Evolutionary conservation across 2,113 vertebrate species (phyloP), one percentile per base, ranked within the genome.

Genomic region (Phalacrocorax brasilianus): DNA sequence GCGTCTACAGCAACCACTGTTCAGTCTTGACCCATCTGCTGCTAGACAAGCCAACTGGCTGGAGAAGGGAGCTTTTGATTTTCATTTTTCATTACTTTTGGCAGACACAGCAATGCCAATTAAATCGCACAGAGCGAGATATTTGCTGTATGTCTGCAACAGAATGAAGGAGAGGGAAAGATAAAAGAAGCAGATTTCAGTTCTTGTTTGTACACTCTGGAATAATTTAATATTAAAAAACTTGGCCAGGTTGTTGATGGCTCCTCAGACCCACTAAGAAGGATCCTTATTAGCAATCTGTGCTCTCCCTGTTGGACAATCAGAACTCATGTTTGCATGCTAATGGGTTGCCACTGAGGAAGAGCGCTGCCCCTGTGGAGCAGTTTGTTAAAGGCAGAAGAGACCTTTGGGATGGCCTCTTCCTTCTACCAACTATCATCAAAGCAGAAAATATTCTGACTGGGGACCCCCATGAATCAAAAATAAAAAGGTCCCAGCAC

Each of bases 381-480:
- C 63, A 65, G 18, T 72, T 86, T 88, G 68, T 92, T 95, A 92
- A 78, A 91, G 44, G 45, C 65, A 86, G 70, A 82, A 65, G 44
- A 91, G 81, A 72, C 56, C n/a, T 59, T 56, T 33, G 75, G 72
- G 44, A 40, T 52, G 35, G 76, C 35, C 65, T 84, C 33, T 84
- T 86, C 70, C 19, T 91, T 75, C 92, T 44, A 63, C 44, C 47
- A 59, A 9, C 47, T 67, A 74, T 42, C 45, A 56, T 61, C 85
- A 80, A 85, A 93, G 28, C 53, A 86, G 67, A n/a, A 70, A 73
- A 85, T 78, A 40, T 35, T 91, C 85, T 52, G 49, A 44, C 52
- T 32, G 22, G 27, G 19, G 24, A 28, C 44, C 49, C 40, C 40
- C 27, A 26, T 40, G 32, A 67, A 87, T 83, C 52, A 83, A 78